Evolutionary conservation across 2,113 vertebrate genomes (phyloP), one percentile per base, ranked within the genome.

Genomic region (Electrona antarctica): DNA sequence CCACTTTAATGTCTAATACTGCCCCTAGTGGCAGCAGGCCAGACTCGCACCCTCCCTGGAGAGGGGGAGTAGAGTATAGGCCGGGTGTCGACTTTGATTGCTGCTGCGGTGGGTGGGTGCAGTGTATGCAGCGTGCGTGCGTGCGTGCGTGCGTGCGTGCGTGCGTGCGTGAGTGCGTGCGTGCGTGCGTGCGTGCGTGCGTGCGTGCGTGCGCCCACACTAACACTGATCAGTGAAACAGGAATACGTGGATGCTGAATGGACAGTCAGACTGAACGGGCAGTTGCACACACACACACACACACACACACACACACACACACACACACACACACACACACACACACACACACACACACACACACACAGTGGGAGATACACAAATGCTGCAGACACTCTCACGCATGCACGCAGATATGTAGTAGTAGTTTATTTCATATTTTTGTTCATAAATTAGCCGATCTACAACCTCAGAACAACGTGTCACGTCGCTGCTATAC

Each of bases 11-110:
- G 74, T 80, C 4, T 71, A 73, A 82, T 85, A 76, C 67, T n/a
- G 69, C 41, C 67, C 58, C 49, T 41, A 11, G 6, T 72, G 73
- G 49, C 33, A 48, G 11, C 60, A 67, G 66, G 79, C 51, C 12
- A 63, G 72, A 67, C 60, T 28, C 69, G 56, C 29, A 0, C 33
- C 79, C 79, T 74, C 74, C 79, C 72, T 85, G 61, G 76, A 78
- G 69, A 59, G 8, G 72, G 69, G 75, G 72, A 64, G 73, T 57
- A 21, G 71, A 69, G 33, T 61, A 74, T 56, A 29, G 72, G 73
- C n/a, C n/a, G n/a, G n/a, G n/a, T n/a, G n/a, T n/a, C n/a, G n/a
- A n/a, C 59, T 80, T 72, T 85, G 71, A 79, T 67, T 77, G 71
- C 56, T 60, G 29, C 48, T 41, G 58, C n/a, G 10, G 51, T 10